Evolutionary conservation across 1,140 invertebrate species (phyloP), one percentile per base, ranked within the genome.

Genomic region (Lepidurus couesii): DNA sequence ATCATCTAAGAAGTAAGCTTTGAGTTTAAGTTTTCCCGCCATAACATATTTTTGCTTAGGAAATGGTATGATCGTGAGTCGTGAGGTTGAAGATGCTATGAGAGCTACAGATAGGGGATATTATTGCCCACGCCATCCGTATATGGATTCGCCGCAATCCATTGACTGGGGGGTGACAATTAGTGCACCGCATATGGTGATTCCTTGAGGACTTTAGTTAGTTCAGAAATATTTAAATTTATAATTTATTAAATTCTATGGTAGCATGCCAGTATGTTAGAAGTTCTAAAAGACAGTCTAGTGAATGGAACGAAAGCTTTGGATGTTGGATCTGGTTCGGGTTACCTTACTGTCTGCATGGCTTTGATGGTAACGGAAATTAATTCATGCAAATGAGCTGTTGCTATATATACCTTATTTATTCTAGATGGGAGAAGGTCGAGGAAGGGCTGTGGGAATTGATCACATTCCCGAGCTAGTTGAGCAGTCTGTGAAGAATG

Each of bases 1-100:
- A 90, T 77, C 91, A 95, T 85, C 86, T 97, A 74, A 90, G 90
- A 88, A 88, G 95, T 96, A 89, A 86, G 79, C 76, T 78, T 65
- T 65, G 7, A 16, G n/a, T 6, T 24, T 21, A 13, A 16, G n/a
- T 6, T 24, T 7, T 75, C 10, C 1, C 16, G 16, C n/a, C 24
- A 42, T 16, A 42, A 42, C 1, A 24, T 7, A 16, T 75, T 75
- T 10, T 13, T 16, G n/a, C 44, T 47, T 53, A 77, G 76, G 76
- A 53, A 44, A 77, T 16, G 11, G 44, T 43, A 44, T 77, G 13
- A 45, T 77, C 8, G n/a, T 10, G 76, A 44, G 47, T 47, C 42
- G 26, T 24, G 76, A 77, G 0, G 76, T 77, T 9, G 76, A 77
- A 45, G 44, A 45, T 45, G 76, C 44, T 4, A 77, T 77, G 76